Evolutionary conservation across 2,888 invertebrate species (phyloP), one percentile per base, ranked within the genome.

Genomic region (Brachynemurus nebulosus): DNA sequence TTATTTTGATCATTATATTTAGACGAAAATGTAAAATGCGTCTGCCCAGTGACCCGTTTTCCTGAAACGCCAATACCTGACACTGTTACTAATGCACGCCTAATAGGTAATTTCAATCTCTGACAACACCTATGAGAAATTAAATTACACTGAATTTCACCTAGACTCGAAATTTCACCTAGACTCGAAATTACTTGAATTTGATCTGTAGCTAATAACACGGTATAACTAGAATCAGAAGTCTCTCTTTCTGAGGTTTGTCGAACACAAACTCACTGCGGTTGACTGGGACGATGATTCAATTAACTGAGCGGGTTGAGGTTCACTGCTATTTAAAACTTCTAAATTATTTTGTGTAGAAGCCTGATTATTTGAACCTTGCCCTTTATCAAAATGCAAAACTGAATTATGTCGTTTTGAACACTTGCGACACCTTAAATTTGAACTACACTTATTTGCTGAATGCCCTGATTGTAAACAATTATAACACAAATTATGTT

Each of bases 251-350:
- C 35, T 7, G 37, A 37, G 4, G n/a, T n/a, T n/a, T n/a, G 37
- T 37, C 37, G 37, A 37, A 37, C 16, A 37, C 16, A 37, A 11
- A n/a, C 16, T 37, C 37, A 37, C 37, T 8, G 37, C 9, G 23
- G 6, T 6, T 7, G 9, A 23, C 9, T 6, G 23, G n/a, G n/a
- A n/a, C 23, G 6, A 7, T 6, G 23, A 23, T 23, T 23, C 23
- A 9, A 23, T 9, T 23, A 9, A 23, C 9, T 7, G 7, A 11
- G n/a, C n/a, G n/a, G n/a, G n/a, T n/a, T n/a, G n/a, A n/a, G n/a
- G n/a, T n/a, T n/a, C n/a, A n/a, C n/a, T n/a, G n/a, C n/a, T n/a
- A n/a, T n/a, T n/a, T n/a, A n/a, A n/a, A n/a, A n/a, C n/a, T n/a
- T n/a, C n/a, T n/a, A n/a, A n/a, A n/a, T n/a, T n/a, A n/a, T n/a